Evolutionary conservation across 2,888 invertebrate genomes (phyloP).

Genomic region (Mythimna ferrago): DNA sequence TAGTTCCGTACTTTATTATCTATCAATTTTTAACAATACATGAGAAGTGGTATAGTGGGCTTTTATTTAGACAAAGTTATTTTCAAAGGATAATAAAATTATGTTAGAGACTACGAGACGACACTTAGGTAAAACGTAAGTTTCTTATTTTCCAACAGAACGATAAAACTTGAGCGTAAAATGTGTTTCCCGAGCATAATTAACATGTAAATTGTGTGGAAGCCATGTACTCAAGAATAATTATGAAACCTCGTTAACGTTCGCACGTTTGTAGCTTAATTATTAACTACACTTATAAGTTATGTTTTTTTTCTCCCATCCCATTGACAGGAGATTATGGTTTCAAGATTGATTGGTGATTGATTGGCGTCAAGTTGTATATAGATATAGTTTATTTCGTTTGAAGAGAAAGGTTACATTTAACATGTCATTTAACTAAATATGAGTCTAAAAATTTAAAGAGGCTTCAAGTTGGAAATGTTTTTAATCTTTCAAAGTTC

Average conservation of each 20-base stretch:
- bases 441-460: background rate
- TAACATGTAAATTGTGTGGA: slow-evolving; percentile 11
- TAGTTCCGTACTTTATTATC: background rate
- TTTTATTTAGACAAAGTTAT: too few species aligned
- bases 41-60: too few species aligned
- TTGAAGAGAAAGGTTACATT: too few species aligned
- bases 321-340: too few species aligned
- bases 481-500: background rate
- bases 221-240: background rate
- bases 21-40: background rate
- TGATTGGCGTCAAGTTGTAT: too few species aligned
- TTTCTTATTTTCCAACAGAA: background rate
- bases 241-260: slow-evolving; percentile 9
- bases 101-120: background rate
- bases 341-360: too few species aligned
- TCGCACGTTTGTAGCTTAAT: background rate
- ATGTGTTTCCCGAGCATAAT: slow-evolving; percentile 18
- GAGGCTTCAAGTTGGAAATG: background rate
- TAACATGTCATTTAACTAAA: background rate
- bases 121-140: background rate
- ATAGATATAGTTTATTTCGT: too few species aligned
- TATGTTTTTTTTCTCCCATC: too few species aligned
- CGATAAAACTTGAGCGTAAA: background rate
- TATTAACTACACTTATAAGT: background rate
- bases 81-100: background rate